These are phyloP conservation scores for Caenorhabditis sp. DNA, from an alignment of 2,888 invertebrate species.

Conservation along the genomic window DNA sequence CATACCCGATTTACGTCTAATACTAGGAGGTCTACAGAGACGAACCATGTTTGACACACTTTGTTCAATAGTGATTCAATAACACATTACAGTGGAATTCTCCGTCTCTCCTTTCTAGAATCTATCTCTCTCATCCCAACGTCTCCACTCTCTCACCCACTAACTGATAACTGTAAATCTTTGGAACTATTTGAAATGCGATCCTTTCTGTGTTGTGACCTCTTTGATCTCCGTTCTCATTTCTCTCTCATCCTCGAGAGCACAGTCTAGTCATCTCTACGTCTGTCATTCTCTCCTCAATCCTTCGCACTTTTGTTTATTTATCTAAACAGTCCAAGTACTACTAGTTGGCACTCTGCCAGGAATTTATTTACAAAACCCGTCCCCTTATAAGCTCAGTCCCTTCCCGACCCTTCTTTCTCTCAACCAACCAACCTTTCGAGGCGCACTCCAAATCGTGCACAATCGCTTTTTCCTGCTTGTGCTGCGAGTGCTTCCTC, in stretches of 20 bases:
- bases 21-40: too few species aligned
- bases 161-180: not conserved
- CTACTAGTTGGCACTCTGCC: not conserved
- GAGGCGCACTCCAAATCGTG: slow-evolving; percentile 62
- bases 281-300: slow-evolving; percentile 8
- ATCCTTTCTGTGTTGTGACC: slow-evolving; percentile 7
- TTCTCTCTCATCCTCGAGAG: not conserved
- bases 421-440: slow-evolving; percentile 58
- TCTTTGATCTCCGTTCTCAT: not conserved
- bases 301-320: not conserved
- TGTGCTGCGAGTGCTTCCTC: slow-evolving; percentile 55
- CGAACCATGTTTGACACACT: too few species aligned
- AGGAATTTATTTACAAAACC: too few species aligned
- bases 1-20: too few species aligned
- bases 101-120: not conserved
- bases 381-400: too few species aligned
- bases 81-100: too few species aligned
- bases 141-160: not conserved
- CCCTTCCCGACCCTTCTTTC: too few species aligned
- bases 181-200: not conserved
- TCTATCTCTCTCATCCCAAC: too few species aligned
- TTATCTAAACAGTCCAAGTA: not conserved
- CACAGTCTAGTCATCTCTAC: not conserved
- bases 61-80: too few species aligned
- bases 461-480: slow-evolving; percentile 59